Conservation (phyloP, 2,113 vertebrate genomes). For the Anas platyrhynchos region DNA sequence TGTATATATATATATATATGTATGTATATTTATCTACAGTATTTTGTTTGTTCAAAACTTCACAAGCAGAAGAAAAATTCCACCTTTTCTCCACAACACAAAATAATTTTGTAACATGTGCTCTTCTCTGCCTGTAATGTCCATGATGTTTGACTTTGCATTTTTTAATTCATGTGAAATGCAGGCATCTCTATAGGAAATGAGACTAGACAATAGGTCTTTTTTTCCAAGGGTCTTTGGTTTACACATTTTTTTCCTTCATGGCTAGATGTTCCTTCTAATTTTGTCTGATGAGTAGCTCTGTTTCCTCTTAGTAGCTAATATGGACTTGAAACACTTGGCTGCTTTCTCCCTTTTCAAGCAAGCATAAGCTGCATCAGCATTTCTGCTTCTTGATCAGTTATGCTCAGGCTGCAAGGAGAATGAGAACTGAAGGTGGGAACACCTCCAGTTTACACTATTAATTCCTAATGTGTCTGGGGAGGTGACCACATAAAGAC, state of each 20-base stretch:
- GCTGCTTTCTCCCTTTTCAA: not conserved
- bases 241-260: not conserved
- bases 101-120: not conserved
- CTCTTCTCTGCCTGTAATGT: not conserved
- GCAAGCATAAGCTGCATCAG: not conserved
- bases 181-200: not conserved
- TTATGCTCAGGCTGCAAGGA: not conserved
- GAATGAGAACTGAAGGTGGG: not conserved
- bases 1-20: no score
- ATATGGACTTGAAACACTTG: not conserved
- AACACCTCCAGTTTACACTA: not conserved
- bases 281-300: not conserved
- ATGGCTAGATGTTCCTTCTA: not conserved
- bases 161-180: not conserved
- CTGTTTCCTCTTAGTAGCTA: not conserved
- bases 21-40: not conserved
- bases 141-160: not conserved
- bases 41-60: not conserved
- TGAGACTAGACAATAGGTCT: not conserved
- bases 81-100: not conserved
- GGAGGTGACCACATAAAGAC: not conserved
- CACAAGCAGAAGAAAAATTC: not conserved
- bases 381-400: not conserved
- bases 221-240: not conserved
- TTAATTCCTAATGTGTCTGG: not conserved